phyloP scores from a whole-genome alignment of 1,140 invertebrate genomes.

The Euura lappo region DNA sequence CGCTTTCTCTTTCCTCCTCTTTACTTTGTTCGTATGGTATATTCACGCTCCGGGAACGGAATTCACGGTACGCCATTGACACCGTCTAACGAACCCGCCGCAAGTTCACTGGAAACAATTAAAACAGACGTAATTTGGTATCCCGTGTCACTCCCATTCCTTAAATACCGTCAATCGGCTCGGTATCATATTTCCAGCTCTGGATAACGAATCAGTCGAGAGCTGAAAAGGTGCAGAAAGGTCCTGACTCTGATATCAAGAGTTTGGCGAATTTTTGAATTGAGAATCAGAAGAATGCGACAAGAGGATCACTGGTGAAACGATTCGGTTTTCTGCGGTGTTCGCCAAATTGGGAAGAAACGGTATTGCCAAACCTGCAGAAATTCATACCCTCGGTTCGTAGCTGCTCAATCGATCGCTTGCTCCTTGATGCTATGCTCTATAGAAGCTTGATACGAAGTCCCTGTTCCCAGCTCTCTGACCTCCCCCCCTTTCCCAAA shows the following conservation, averaged over 20 bases:
- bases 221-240: too few species aligned
- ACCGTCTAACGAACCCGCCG: not conserved
- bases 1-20: constrained; percentile 6
- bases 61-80: not conserved
- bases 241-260: too few species aligned
- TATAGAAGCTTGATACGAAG: not conserved
- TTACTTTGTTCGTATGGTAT: constrained; percentile 15
- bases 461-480: not conserved
- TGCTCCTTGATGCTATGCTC: not conserved
- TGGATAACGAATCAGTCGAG: too few species aligned
- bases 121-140: not conserved
- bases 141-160: too few species aligned
- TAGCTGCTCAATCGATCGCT: not conserved
- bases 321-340: not conserved
- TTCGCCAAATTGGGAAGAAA: not conserved
- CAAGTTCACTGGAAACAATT: not conserved
- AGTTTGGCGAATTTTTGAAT: too few species aligned
- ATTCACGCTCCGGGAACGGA: not conserved
- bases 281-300: too few species aligned
- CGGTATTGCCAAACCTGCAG: not conserved
- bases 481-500: not conserved
- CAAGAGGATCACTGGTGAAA: too few species aligned
- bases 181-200: too few species aligned
- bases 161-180: too few species aligned
- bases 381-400: not conserved